These are phyloP conservation scores for Hepsetus odoe DNA, from an alignment of 2,113 vertebrate genomes.

Conservation along the genomic window DNA sequence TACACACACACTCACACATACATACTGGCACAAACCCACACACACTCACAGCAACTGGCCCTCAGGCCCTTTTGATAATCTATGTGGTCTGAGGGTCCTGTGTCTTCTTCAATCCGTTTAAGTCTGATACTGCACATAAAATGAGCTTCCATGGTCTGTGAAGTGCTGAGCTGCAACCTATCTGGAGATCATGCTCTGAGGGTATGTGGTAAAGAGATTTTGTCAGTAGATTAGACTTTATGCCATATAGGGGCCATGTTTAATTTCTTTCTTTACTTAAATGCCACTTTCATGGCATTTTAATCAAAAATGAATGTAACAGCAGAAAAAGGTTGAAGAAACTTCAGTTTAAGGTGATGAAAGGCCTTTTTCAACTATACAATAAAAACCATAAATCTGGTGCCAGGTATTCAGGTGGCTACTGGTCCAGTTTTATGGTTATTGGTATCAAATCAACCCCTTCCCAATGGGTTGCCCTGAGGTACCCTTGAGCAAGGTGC, in stretches of 20 bases:
- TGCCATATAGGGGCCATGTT: not conserved
- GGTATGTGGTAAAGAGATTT: not conserved
- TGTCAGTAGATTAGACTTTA: not conserved
- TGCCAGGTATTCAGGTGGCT: too few relatives aligned
- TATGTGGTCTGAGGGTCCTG: conserved; percentile 2
- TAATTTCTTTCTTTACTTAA: not conserved
- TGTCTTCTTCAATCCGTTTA: conserved; percentile 1
- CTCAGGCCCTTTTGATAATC: conserved; percentile 10
- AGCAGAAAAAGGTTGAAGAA: not conserved
- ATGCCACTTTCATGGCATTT: not conserved
- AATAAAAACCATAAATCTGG: not conserved
- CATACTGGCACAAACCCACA: not conserved
- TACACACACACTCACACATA: not conserved
- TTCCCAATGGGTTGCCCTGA: too few relatives aligned
- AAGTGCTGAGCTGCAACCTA: not conserved
- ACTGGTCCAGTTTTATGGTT: too few relatives aligned
- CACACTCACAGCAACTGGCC: not conserved
- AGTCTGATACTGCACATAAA: not conserved
- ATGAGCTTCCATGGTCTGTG: not conserved
- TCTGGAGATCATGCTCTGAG: not conserved
- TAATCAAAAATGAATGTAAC: not conserved
- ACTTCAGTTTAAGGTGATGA: not conserved
- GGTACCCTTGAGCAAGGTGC: too few relatives aligned
- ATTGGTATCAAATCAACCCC: too few relatives aligned
- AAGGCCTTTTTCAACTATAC: not conserved